A percentile compares a stretch with the other conserved stretches of the same genome.
phyloP scores from a whole-genome alignment of 2,113 vertebrate species.

The Salvelinus sp. region DNA sequence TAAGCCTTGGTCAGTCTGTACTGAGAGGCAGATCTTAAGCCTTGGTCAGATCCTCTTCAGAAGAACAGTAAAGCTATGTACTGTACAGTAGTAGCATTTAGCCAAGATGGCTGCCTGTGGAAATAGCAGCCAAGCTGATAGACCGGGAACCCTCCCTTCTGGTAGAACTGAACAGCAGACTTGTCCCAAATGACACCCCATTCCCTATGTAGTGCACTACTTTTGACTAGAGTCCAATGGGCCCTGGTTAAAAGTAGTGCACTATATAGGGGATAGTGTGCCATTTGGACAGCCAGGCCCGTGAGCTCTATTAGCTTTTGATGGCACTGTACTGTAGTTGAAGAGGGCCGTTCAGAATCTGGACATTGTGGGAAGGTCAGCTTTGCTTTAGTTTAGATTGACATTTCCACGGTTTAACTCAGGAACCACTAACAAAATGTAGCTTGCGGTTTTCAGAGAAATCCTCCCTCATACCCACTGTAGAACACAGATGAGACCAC shows the following conservation, averaged over 20 bases:
- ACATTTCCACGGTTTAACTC: slow-evolving; percentile 19
- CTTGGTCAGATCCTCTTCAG: slow-evolving; percentile 5
- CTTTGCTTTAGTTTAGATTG: slow-evolving; percentile 15
- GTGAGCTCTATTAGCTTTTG: slow-evolving; percentile 23
- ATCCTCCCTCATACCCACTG: slow-evolving; percentile 15
- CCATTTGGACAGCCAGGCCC: no score
- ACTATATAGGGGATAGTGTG: no score
- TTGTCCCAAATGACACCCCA: no score
- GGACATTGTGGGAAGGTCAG: slow-evolving; percentile 2
- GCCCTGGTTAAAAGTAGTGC: no score
- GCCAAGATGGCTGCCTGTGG: slow-evolving; percentile 23
- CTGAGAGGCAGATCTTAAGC: background rate
- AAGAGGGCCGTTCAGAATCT: background rate
- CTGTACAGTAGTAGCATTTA: background rate
- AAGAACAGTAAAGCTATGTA: no score
- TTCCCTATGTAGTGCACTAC: no score
- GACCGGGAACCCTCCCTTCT: slow-evolving; percentile 17
- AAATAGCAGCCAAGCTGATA: slow-evolving; percentile 42
- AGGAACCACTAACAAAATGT: slow-evolving; percentile 32
- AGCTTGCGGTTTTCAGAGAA: slow-evolving; percentile 10
- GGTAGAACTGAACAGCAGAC: slow-evolving; percentile 15
- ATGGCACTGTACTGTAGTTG: slow-evolving; percentile 15
- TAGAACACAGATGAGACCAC: slow-evolving; percentile 16
- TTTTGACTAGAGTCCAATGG: no score
- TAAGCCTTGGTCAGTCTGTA: background rate